Base-by-base conservation (phyloP, 2,113 vertebrate genomes). In the Macrotus californicus region DNA sequence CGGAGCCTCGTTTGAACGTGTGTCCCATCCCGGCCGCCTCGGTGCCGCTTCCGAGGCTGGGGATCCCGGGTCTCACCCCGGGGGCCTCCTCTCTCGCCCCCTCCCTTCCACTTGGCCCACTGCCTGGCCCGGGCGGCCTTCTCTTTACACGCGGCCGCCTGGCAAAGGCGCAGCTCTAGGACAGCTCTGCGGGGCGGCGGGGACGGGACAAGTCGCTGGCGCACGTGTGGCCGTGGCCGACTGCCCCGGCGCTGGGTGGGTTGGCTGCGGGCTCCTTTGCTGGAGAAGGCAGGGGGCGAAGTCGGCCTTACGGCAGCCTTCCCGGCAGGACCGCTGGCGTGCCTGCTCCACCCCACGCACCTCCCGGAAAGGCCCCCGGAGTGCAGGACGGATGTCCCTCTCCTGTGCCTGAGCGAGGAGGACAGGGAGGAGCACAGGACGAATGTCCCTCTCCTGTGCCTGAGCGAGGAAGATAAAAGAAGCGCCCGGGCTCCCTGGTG, bases 261-360 rank as follows among this genome's bases (percentile, higher is more conserved):
- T 10, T 9, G 4, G 19, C 19, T 13, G 31, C 12, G 48, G 19
- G 50, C 76, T 54, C 26, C 34, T 54, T n/a, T 7, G 34, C 34
- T 7, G 76, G 5, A 36, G 76, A 22, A 22, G 76, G 50, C 18
- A 6, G 34, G 19, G 6, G 6, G 34, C 4, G 34, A 34, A 4
- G 48, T 22, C 1, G 31, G 46, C 31, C 75, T n/a, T 2, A 6
- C 0, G 19, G 18, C 22, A 21, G 19, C 48, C 12, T 13, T 4
- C 11, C 75, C 7, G 19, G 34, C 18, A 54, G 34, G 48, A 36
- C 6, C 46, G 12, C 46, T 15, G 9, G 2, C 16, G 0, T 13
- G 34, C 75, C 59, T 13, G 21, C 22, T 13, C 56, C 4, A 3
- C 26, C 26, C 11, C 3, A 4, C 8, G 7, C 22, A 18, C 48